These are phyloP conservation scores for Agrilus planipennis DNA, from an alignment of 1,140 invertebrate species.

Conservation along the genomic window DNA sequence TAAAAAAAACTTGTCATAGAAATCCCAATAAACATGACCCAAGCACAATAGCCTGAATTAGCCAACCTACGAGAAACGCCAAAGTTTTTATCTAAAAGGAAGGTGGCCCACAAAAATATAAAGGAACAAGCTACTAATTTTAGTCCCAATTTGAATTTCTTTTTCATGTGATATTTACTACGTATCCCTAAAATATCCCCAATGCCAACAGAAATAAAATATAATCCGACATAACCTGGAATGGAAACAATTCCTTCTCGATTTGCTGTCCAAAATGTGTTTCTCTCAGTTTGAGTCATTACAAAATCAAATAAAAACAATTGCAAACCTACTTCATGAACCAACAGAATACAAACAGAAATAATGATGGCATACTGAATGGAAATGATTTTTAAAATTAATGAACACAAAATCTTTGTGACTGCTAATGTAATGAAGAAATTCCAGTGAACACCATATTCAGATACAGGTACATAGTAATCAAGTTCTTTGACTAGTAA, in stretches of 20 bases:
- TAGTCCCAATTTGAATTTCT: slow-evolving; percentile 18
- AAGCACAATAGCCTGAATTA: slow-evolving; percentile 64
- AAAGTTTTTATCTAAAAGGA: slow-evolving; percentile 37
- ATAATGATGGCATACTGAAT: slow-evolving; percentile 35
- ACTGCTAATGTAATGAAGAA: slow-evolving; percentile 87
- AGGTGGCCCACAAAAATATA: slow-evolving; percentile 37
- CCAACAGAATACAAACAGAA: slow-evolving; percentile 40
- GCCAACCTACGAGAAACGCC: slow-evolving; percentile 57
- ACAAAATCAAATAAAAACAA: slow-evolving; percentile 58
- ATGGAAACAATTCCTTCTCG: slow-evolving; percentile 79
- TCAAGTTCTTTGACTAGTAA: slow-evolving; percentile 49
- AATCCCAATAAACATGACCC: slow-evolving; percentile 52
- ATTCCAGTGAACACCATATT: slow-evolving; percentile 96
- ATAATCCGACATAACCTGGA: slow-evolving; percentile 73
- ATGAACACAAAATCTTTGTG: slow-evolving; percentile 60
- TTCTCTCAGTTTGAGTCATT: slow-evolving; percentile 44
- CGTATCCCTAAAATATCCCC: slow-evolving; percentile 42
- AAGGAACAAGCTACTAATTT: slow-evolving; percentile 34
- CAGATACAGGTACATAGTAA: slow-evolving; percentile 78
- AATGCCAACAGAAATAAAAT: slow-evolving; percentile 59
- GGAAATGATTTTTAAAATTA: slow-evolving; percentile 40
- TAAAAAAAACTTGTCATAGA: slow-evolving; percentile 41
- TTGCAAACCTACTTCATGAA: slow-evolving; percentile 60
- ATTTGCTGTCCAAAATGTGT: slow-evolving; percentile 66
- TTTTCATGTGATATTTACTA: slow-evolving; percentile 5